Evolutionary conservation across 2,797 vertebrate genomes (phyloP).

Genomic region (Tolypeutes matacus): DNA sequence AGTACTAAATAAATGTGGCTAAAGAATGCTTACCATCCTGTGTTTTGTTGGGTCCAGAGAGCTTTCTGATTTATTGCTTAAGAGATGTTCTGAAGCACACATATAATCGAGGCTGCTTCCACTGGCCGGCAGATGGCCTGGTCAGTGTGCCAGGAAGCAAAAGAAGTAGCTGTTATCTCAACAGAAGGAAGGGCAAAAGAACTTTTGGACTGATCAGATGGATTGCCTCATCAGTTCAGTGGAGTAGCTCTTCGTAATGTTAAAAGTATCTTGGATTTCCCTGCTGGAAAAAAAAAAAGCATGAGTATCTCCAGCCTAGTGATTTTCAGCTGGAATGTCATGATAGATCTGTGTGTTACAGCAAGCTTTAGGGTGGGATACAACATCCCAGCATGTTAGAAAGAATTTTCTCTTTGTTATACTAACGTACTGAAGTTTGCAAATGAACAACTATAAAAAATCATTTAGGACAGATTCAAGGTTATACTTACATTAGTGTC

Average conservation of each 20-base stretch:
- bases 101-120: slow-evolving; percentile 17
- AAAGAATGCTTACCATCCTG: slow-evolving; percentile 54
- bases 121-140: slow-evolving; percentile 80
- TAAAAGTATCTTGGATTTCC: slow-evolving; percentile 51
- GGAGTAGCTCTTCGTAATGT: slow-evolving; percentile 27
- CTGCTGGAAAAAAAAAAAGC: not conserved
- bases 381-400: not conserved
- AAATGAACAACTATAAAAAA: slow-evolving; percentile 23
- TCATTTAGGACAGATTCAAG: not conserved
- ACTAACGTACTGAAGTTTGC: slow-evolving; percentile 44
- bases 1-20: not conserved
- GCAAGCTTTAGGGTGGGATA: not conserved
- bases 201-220: slow-evolving; percentile 70
- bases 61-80: slow-evolving; percentile 75
- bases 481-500: not conserved
- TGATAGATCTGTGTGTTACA: not conserved
- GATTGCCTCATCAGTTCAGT: slow-evolving; percentile 65
- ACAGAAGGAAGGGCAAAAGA: slow-evolving; percentile 78
- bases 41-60: slow-evolving; percentile 65
- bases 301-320: not conserved
- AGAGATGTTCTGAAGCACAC: slow-evolving; percentile 36
- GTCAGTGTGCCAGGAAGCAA: slow-evolving; percentile 71
- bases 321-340: not conserved
- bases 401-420: not conserved
- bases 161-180: slow-evolving; percentile 66